Conservation (phyloP, 2,797 vertebrate species). For the Argyrosomus regius region DNA sequence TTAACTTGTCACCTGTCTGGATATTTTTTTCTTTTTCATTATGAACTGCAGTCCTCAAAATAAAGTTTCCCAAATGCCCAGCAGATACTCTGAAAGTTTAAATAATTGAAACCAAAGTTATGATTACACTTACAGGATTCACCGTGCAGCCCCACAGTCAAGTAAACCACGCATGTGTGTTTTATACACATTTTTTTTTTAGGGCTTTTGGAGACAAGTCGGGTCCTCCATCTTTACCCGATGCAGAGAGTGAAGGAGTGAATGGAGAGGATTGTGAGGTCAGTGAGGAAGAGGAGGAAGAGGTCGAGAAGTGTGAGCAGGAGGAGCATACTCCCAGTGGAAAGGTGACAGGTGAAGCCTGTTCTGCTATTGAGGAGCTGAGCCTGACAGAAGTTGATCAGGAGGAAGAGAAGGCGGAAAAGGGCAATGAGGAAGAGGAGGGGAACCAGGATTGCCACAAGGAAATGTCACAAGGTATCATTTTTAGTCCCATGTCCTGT, state of each 20-base stretch:
- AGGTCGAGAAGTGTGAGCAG: constrained; percentile 31
- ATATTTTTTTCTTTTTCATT: no score
- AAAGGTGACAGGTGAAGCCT: constrained; percentile 45
- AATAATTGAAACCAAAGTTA: neutral
- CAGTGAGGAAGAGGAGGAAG: constrained; percentile 38
- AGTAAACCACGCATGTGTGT: neutral
- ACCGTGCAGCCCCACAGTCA: neutral
- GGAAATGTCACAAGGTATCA: constrained; percentile 90
- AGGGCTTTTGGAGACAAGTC: constrained; percentile 96
- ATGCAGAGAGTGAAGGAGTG: constrained; percentile 67
- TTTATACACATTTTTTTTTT: constrained; percentile 20
- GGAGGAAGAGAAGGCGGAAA: constrained; percentile 62
- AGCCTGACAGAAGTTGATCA: constrained; percentile 59
- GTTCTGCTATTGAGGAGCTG: constrained; percentile 71
- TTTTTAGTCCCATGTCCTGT: neutral
- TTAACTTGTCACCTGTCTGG: no score
- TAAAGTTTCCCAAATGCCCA: neutral
- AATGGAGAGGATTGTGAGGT: constrained; percentile 63
- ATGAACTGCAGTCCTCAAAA: neutral
- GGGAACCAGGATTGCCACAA: constrained; percentile 71
- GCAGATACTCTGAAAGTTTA: neutral
- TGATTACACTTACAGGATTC: neutral
- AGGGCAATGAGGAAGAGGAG: constrained; percentile 59
- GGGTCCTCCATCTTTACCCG: constrained; percentile 87
- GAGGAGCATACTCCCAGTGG: constrained; percentile 40